These are phyloP conservation scores for Zosterops borbonicus DNA, from an alignment of 2,113 vertebrate genomes.

Conservation along the genomic window DNA sequence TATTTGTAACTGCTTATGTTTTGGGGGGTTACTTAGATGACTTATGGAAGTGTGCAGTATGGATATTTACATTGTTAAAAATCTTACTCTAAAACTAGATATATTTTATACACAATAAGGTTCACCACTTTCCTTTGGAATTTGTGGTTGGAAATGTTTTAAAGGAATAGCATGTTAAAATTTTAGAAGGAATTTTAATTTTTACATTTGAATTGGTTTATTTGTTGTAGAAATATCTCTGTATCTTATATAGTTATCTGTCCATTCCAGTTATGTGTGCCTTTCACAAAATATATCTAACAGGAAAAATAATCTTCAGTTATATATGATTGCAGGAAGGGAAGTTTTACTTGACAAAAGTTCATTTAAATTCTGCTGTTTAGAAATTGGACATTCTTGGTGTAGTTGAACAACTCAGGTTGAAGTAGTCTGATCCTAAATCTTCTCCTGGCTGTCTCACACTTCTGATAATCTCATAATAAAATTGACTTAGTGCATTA, in stretches of 20 bases:
- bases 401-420: too few relatives aligned
- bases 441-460: too few relatives aligned
- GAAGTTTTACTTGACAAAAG: too few relatives aligned
- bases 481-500: too few relatives aligned
- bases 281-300: too few relatives aligned
- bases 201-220: background rate
- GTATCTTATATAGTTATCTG: background rate
- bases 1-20: background rate
- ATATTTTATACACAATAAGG: too few relatives aligned
- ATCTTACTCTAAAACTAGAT: background rate
- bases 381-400: too few relatives aligned
- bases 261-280: background rate
- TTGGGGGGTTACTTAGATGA: background rate
- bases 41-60: background rate
- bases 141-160: background rate
- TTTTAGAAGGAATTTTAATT: background rate
- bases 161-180: background rate
- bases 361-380: too few relatives aligned
- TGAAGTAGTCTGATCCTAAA: too few relatives aligned
- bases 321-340: too few relatives aligned
- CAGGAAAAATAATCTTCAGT: too few relatives aligned
- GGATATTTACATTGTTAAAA: background rate
- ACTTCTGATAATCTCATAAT: too few relatives aligned
- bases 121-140: background rate
- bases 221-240: background rate